Percentiles rank a stretch among this genome's conserved stretches.
These are phyloP conservation scores for Cynaeus angustus DNA, from an alignment of 2,888 invertebrate species.

Conservation along the genomic window DNA sequence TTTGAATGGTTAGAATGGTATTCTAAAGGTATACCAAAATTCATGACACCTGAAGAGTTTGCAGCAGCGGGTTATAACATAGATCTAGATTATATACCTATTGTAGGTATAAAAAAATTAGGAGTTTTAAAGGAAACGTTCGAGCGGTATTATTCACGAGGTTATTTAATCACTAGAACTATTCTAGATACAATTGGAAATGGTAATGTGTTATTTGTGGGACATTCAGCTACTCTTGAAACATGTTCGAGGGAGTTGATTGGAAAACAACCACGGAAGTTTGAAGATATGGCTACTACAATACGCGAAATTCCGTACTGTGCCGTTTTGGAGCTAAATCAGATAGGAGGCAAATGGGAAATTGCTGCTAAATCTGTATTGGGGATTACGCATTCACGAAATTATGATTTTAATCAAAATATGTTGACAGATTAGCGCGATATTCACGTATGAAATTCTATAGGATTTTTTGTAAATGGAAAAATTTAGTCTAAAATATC, in stretches of 20 bases:
- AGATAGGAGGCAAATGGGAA: conserved; percentile 78
- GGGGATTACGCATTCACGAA: conserved; percentile 90
- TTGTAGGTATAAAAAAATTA: conserved; percentile 81
- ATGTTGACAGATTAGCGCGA: conserved; percentile 64
- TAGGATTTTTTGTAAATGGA: too few species aligned
- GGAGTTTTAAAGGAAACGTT: conserved; percentile 87
- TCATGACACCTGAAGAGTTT: conserved; percentile 85
- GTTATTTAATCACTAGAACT: conserved; percentile 75
- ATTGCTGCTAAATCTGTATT: conserved; percentile 86
- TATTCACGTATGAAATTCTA: too few species aligned
- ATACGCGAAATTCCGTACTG: conserved; percentile 90
- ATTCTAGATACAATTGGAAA: conserved; percentile 75
- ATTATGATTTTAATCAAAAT: conserved; percentile 89
- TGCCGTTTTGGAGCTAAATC: conserved; percentile 78
- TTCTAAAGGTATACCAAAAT: conserved; percentile 83
- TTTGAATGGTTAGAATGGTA: conserved; percentile 98
- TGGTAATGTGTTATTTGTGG: conserved; percentile 91
- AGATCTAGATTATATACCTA: conserved; percentile 75
- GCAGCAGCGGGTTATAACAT: conserved; percentile 84
- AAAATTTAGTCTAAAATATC: too few species aligned
- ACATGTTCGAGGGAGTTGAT: conserved; percentile 85
- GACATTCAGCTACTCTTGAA: conserved; percentile 93
- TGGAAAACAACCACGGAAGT: conserved; percentile 78
- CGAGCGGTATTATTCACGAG: conserved; percentile 83
- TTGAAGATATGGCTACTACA: conserved; percentile 81